Conservation (phyloP, 1,140 invertebrate species). For the Hesperophylax magnus region DNA sequence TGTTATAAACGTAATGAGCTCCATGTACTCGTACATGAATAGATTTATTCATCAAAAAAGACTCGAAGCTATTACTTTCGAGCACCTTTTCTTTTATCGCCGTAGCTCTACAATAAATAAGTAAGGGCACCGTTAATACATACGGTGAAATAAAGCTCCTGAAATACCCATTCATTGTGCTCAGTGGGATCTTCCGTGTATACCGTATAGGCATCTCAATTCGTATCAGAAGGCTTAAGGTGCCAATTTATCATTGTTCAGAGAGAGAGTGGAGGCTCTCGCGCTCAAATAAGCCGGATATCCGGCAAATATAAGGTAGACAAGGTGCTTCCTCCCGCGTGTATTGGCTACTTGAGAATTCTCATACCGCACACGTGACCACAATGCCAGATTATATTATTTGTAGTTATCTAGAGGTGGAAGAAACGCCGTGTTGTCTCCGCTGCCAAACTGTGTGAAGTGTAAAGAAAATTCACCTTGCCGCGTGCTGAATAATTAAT, state of each 20-base stretch:
- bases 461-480: slow-evolving; percentile 34
- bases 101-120: no score
- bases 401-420: slow-evolving; percentile 40
- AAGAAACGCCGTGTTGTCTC: not conserved
- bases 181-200: slow-evolving; percentile 7
- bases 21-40: no score
- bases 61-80: no score
- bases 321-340: slow-evolving; percentile 37
- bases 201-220: not conserved
- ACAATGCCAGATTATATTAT: slow-evolving; percentile 54
- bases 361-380: slow-evolving; percentile 51
- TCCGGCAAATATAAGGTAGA: slow-evolving; percentile 34
- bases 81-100: no score
- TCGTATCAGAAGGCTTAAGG: slow-evolving; percentile 21
- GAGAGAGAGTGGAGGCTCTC: slow-evolving; percentile 7
- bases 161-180: not conserved
- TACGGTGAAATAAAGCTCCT: not conserved
- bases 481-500: slow-evolving; percentile 16
- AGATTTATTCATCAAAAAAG: no score
- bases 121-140: no score
- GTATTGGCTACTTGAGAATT: slow-evolving; percentile 57
- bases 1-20: no score
- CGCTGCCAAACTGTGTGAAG: slow-evolving; percentile 51
- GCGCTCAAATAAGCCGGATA: slow-evolving; percentile 8
- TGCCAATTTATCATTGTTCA: slow-evolving; percentile 31